A percentile compares a stretch with the other conserved stretches of the same genome.
These are phyloP conservation scores for Falco columbarius DNA, from an alignment of 2,797 vertebrate genomes.

Conservation along the genomic window DNA sequence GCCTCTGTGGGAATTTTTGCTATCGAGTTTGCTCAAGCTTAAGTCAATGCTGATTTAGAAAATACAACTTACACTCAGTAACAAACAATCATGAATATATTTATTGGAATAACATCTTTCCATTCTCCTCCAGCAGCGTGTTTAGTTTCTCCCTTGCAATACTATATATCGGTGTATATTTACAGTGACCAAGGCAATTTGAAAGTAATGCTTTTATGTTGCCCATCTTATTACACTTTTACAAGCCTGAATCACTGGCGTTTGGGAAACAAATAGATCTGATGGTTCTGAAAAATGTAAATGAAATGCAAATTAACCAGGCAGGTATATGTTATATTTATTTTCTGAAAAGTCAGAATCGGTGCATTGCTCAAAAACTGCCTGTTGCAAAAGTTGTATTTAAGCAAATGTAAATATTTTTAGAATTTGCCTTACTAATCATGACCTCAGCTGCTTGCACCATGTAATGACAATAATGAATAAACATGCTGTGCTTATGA, in stretches of 20 bases:
- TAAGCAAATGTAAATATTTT: slow-evolving; percentile 45
- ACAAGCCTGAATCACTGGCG: slow-evolving; percentile 24
- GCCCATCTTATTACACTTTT: slow-evolving; percentile 27
- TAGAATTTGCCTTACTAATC: slow-evolving; percentile 73
- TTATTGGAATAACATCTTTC: slow-evolving; percentile 47
- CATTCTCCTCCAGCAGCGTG: not conserved
- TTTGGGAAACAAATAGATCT: slow-evolving; percentile 36
- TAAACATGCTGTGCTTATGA: slow-evolving; percentile 81
- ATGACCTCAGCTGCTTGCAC: slow-evolving; percentile 72
- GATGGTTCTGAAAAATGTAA: slow-evolving; percentile 25
- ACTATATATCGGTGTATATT: not conserved
- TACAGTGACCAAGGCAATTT: slow-evolving; percentile 53
- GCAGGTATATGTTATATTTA: slow-evolving; percentile 27
- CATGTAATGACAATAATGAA: slow-evolving; percentile 88
- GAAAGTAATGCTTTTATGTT: slow-evolving; percentile 9
- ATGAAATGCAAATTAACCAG: slow-evolving; percentile 31
- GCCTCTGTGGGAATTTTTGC: slow-evolving; percentile 30
- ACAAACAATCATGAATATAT: slow-evolving; percentile 62
- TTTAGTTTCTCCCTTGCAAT: not conserved
- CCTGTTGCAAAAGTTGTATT: not conserved
- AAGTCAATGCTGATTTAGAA: slow-evolving; percentile 58
- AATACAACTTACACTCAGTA: slow-evolving; percentile 38
- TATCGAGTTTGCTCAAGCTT: slow-evolving; percentile 16
- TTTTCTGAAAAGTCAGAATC: slow-evolving; percentile 32
- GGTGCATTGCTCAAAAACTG: slow-evolving; percentile 14